Evolutionary conservation across 2,113 vertebrate species (phyloP).

Genomic region (Gambusia holbrooki): DNA sequence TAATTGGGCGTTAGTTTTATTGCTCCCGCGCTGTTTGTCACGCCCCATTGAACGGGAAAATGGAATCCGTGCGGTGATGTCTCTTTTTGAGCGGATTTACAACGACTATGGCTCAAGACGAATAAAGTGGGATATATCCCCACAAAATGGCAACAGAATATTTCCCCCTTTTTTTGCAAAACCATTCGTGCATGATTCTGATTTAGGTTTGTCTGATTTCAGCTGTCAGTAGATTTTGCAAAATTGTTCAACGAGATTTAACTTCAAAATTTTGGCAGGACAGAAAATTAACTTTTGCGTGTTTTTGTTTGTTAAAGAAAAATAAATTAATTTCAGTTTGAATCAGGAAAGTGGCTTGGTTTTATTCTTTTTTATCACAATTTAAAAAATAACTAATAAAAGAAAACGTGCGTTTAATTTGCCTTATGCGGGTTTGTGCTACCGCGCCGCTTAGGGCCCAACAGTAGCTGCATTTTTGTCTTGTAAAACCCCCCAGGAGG

Average conservation of each 20-base stretch:
- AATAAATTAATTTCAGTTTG: neutral
- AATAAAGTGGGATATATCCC: neutral
- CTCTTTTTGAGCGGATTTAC: slow-evolving; percentile 60
- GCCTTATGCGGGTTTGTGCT: neutral
- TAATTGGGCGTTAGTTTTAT: slow-evolving; percentile 83
- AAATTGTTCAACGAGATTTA: neutral
- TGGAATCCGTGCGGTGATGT: slow-evolving; percentile 61
- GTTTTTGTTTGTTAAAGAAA: neutral
- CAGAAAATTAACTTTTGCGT: neutral
- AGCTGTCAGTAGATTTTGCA: too few species aligned
- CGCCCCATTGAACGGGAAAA: slow-evolving; percentile 74
- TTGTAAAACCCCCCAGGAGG: slow-evolving; percentile 23
- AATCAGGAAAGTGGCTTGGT: neutral
- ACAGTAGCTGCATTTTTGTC: neutral
- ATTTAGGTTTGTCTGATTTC: too few species aligned
- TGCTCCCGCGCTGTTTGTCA: slow-evolving; percentile 69
- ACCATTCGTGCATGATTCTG: too few species aligned
- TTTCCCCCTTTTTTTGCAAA: too few species aligned
- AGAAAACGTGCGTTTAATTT: neutral
- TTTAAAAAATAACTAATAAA: neutral
- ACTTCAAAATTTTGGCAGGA: neutral
- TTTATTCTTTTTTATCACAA: neutral
- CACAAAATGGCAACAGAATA: neutral
- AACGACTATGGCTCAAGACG: slow-evolving; percentile 7
- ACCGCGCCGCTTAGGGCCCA: neutral